Evolutionary conservation across 1,140 invertebrate genomes (phyloP), one percentile per base, ranked within the genome.

Genomic region (Asbolus verrucosus): DNA sequence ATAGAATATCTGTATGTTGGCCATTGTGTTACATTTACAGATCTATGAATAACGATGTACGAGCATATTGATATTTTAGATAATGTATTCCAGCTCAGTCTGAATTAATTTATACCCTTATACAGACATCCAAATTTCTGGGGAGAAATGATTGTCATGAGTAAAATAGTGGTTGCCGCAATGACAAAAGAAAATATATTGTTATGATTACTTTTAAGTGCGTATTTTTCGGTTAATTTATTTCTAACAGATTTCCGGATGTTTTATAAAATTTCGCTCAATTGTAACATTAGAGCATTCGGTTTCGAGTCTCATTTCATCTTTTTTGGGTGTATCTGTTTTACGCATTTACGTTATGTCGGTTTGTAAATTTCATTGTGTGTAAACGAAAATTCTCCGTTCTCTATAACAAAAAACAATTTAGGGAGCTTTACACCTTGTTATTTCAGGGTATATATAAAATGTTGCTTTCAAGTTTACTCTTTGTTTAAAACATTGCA

Each of bases 321-420:
- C 46, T 54, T 24, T 21, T n/a, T 54, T 54, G 14, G n/a, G 46
- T 31, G n/a, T 36, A 6, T 11, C 11, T 36, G 33, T 36, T 36
- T 36, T 11, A n/a, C 33, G 5, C 11, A 54, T 24, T 54, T 21
- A 27, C 6, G 46, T 54, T 24, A 54, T 54, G 46, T n/a, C 16
- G 18, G 41, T 54, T 54, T 54, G 46, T 54, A 54, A 54, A 54
- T 54, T 54, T 54, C 46, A 54, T 54, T 54, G 46, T 54, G 46
- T 54, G 46, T 54, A 54, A 54, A 54, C 21, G 46, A 54, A 54
- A 54, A 54, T 54, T 54, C 21, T 21, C 46, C 46, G 21, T 54
- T 21, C 46, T 54, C 46, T 54, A 54, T 54, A 30, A 27, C 46
- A 54, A 54, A 54, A 54, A 54, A 21, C 46, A 54, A 54, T 54